Conservation (phyloP, 2,797 vertebrate species). For the Nannoperca obscura region DNA sequence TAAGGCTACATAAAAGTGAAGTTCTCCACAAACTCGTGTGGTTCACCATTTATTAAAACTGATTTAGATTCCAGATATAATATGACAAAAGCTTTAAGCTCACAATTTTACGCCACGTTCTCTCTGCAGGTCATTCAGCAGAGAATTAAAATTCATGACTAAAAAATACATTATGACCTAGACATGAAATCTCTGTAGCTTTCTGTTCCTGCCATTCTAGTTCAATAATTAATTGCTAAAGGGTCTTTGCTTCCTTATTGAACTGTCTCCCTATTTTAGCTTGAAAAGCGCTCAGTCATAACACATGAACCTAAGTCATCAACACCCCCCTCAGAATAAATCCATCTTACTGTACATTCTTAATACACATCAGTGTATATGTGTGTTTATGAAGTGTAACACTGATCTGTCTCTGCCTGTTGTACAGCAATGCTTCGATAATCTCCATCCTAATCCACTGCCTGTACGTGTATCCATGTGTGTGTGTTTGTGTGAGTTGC, state of each 20-base stretch:
- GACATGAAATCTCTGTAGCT: constrained; percentile 44
- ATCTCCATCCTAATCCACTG: constrained; percentile 80
- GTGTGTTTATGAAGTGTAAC: constrained; percentile 69
- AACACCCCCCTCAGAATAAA: constrained; percentile 57
- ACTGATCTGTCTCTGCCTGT: constrained; percentile 78
- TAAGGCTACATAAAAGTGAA: neutral
- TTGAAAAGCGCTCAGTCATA: constrained; percentile 44
- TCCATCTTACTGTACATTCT: constrained; percentile 62
- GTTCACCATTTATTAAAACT: neutral
- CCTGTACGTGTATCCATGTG: constrained; percentile 36
- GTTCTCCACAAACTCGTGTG: neutral
- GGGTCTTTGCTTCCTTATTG: constrained; percentile 38
- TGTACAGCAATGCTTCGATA: constrained; percentile 75
- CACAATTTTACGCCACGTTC: neutral
- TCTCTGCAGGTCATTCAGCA: constrained; percentile 5
- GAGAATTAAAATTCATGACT: constrained; percentile 22
- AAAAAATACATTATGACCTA: constrained; percentile 16
- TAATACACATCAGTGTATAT: constrained; percentile 51
- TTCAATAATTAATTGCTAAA: constrained; percentile 63
- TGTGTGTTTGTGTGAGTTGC: constrained; percentile 32
- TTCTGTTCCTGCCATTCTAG: constrained; percentile 28
- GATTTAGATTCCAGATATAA: constrained; percentile 2
- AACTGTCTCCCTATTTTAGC: constrained; percentile 42
- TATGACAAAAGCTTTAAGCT: neutral
- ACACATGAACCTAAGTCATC: constrained; percentile 50